These are phyloP conservation scores for Martes martes DNA, from an alignment of 2,113 vertebrate genomes.

Conservation along the genomic window DNA sequence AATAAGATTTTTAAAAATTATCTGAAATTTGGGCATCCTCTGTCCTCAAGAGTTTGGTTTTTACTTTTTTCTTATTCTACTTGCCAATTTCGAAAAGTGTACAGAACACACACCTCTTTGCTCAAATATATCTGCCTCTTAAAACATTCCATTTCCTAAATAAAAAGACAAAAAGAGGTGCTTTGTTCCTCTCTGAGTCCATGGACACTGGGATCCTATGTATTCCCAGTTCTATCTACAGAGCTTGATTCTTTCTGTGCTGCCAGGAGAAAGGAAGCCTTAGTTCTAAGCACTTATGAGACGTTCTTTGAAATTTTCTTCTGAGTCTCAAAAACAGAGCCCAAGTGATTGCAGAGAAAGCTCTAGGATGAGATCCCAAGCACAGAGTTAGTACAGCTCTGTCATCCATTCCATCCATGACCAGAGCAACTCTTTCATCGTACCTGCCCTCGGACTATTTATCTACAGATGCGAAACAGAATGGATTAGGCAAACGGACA, in stretches of 20 bases:
- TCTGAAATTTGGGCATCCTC: background rate
- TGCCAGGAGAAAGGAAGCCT: background rate
- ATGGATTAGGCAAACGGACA: background rate
- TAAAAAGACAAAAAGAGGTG: background rate
- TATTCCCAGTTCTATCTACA: background rate
- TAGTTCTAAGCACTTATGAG: background rate
- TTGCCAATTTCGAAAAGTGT: background rate
- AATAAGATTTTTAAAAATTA: background rate
- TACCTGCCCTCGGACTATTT: background rate
- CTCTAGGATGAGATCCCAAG: background rate
- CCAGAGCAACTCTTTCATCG: accelerated
- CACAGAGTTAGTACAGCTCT: background rate
- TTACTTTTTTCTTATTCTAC: background rate
- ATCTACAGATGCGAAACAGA: background rate
- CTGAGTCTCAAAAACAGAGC: background rate
- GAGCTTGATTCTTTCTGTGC: background rate
- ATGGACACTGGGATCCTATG: background rate
- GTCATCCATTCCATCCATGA: background rate
- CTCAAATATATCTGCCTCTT: background rate
- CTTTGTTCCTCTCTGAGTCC: background rate
- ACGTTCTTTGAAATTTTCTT: background rate
- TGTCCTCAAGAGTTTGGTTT: background rate
- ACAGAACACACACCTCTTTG: background rate
- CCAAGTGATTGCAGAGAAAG: background rate
- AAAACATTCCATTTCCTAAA: background rate